phyloP scores from a whole-genome alignment of 2,888 invertebrate genomes.

The Drosophila barbarae region DNA sequence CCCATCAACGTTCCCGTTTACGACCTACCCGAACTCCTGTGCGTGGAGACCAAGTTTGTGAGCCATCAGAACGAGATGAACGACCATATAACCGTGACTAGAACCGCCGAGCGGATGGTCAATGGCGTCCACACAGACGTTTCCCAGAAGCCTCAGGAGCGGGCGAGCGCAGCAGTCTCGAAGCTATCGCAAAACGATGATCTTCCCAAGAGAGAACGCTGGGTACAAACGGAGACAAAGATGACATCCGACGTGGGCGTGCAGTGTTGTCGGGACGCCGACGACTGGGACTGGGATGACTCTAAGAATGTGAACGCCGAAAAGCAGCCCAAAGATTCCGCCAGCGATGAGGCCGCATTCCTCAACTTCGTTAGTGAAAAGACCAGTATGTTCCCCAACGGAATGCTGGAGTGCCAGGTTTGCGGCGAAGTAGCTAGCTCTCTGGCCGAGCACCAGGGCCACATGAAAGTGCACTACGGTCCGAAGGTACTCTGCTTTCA shows the following conservation, averaged over 20 bases:
- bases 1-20: conserved; percentile 32
- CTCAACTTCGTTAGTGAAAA: conserved; percentile 48
- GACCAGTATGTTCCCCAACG: conserved; percentile 52
- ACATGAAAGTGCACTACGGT: conserved; percentile 62
- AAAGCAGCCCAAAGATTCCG: conserved; percentile 29
- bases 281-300: conserved; percentile 5
- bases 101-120: background rate
- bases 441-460: conserved; percentile 41
- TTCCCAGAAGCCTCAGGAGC: background rate
- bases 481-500: conserved; percentile 52
- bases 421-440: conserved; percentile 65
- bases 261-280: conserved; percentile 9
- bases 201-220: conserved; percentile 1
- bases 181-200: background rate
- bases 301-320: background rate
- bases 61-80: conserved; percentile 8
- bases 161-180: background rate
- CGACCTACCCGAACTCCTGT: conserved; percentile 44
- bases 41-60: conserved; percentile 42
- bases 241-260: background rate
- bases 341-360: background rate
- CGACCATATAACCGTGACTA: background rate
- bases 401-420: conserved; percentile 57
- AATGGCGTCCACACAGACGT: background rate
- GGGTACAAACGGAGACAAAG: conserved; percentile 6